Percentiles rank a stretch among this genome's conserved stretches.
phyloP scores from a whole-genome alignment of 2,888 invertebrate species.

The Drosophila austrosaltans region DNA sequence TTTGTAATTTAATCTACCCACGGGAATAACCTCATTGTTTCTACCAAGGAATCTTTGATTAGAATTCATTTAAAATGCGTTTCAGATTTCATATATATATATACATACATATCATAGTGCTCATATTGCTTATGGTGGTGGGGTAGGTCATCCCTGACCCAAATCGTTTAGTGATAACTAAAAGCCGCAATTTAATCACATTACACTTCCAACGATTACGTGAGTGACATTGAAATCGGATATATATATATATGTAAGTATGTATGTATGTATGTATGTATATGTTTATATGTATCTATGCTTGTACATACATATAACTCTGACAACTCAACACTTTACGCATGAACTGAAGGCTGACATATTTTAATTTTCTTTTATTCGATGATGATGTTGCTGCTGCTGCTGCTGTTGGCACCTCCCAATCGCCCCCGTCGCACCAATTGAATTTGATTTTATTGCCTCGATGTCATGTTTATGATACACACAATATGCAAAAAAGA shows the following conservation, averaged over 20 bases:
- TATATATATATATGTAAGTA: conserved; percentile 14
- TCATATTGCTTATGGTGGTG: not conserved
- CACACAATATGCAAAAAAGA: not conserved
- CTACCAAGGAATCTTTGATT: too few species aligned
- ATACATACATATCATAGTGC: not conserved
- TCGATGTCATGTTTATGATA: conserved; percentile 38
- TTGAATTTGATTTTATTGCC: conserved; percentile 41
- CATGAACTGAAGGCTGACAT: conserved; percentile 49
- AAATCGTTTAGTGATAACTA: conserved; percentile 27
- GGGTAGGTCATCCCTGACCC: conserved; percentile 56
- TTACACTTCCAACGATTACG: conserved; percentile 50
- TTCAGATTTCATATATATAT: not conserved
- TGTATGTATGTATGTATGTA: too few species aligned
- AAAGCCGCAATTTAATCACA: conserved; percentile 34
- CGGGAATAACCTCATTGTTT: too few species aligned
- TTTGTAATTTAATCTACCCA: too few species aligned
- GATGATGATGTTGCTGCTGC: not conserved
- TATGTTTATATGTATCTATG: too few species aligned
- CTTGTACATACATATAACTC: not conserved
- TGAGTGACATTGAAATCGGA: conserved; percentile 66
- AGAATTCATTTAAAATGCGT: not conserved
- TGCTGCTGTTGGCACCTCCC: not conserved
- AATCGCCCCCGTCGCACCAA: conserved; percentile 35
- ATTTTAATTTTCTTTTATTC: conserved; percentile 41
- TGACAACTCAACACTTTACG: conserved; percentile 36